Base-by-base conservation (phyloP, 2,113 vertebrate genomes). In the Cryptomyrus ogoouensis region DNA sequence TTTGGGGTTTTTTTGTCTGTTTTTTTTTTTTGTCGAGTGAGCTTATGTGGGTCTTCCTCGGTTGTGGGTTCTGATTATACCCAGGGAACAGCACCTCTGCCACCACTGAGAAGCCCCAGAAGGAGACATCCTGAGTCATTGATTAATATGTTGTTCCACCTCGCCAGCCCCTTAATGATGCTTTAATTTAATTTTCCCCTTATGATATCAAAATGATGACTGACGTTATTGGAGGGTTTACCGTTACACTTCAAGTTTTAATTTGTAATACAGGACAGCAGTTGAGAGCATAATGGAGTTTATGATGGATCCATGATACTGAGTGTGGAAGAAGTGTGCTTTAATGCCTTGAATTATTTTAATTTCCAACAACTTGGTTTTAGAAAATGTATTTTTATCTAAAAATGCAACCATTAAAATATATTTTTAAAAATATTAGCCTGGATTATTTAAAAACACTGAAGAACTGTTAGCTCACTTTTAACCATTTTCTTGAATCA, bases 121-220 rank as follows among this genome's bases (percentile, higher is more conserved):
- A 19, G 85, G 85, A 87, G 50, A 87, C 3, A 7, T 53, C 85
- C 31, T 50, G 19, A 87, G 85, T 52, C 47, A 53, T 7, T 53
- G 50, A 53, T 53, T 53, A 87, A 87, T 31, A 87, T 35, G 85
- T 87, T 87, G 85, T 87, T 87, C 85, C 47, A 35, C 27, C 15
- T 87, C 84, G 10, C 46, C 84, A 87, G 49, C 49, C 49, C 13
- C n/a, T 87, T 87, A 87, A 87, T 87, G 83, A 47, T n/a, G 39
- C 24, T 87, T 52, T 52, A 87, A 87, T 52, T 52, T 52, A 87
- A 87, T 52, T 52, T 53, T 52, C 84, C 84, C n/a, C n/a, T 49
- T 52, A 31, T 31, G 46, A 17, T 42, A 87, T 87, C n/a, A 87
- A 19, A 87, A 87, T 87, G 47, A 52, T 87, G 84, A 84, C 44